Percentiles rank a stretch among this genome's conserved stretches.
These are phyloP conservation scores for Sinodicranocentrus sp. DNA, from an alignment of 2,888 invertebrate species.

Conservation along the genomic window DNA sequence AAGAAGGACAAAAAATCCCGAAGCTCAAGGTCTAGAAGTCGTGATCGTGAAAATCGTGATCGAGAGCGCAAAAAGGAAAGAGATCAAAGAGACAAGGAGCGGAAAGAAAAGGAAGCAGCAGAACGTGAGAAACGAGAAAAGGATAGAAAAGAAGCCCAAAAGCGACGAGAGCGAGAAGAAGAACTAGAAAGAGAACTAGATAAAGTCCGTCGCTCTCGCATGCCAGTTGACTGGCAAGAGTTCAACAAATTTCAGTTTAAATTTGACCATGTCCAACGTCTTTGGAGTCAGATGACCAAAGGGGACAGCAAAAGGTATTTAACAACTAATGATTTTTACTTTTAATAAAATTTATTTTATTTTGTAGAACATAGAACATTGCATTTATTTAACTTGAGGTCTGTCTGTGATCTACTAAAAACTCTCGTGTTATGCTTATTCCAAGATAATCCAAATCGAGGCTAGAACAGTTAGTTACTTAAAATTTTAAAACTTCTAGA, in stretches of 20 bases:
- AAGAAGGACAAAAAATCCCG: slow-evolving; percentile 56
- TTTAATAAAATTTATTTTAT: background rate
- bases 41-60: slow-evolving; percentile 51
- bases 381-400: background rate
- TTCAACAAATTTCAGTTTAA: slow-evolving; percentile 71
- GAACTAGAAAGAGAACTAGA: slow-evolving; percentile 70
- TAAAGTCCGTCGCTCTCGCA: slow-evolving; percentile 70
- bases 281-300: slow-evolving; percentile 62
- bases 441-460: background rate
- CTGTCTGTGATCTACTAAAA: background rate
- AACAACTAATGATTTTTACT: background rate
- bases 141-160: slow-evolving; percentile 62
- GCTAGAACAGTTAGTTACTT: slow-evolving; percentile 11
- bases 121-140: slow-evolving; percentile 63
- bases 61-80: slow-evolving; percentile 59
- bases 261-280: slow-evolving; percentile 66
- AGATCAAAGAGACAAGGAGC: slow-evolving; percentile 61
- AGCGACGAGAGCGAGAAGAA: slow-evolving; percentile 54
- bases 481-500: slow-evolving; percentile 41
- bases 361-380: no score
- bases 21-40: slow-evolving; percentile 57
- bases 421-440: background rate
- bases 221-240: slow-evolving; percentile 76
- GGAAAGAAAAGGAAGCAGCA: slow-evolving; percentile 59
- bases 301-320: slow-evolving; percentile 45